Percentiles rank a stretch among this genome's conserved stretches.
Conservation (phyloP, 2,888 invertebrate genomes). For the Sarcophaga caerulescens region DNA sequence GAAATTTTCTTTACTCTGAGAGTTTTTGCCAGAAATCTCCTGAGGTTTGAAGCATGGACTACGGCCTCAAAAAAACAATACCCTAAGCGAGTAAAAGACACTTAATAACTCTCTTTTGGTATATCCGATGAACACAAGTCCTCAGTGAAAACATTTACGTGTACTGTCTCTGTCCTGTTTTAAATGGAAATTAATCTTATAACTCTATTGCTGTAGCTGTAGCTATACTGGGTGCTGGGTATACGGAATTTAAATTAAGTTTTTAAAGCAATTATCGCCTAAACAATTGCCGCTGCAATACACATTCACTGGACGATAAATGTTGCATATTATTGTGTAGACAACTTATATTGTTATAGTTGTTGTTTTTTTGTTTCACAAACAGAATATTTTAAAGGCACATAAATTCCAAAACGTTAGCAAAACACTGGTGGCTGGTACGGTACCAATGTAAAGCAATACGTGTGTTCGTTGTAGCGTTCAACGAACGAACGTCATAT, state of each 20-base stretch:
- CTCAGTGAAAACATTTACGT: conserved; percentile 12
- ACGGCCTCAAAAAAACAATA: no score
- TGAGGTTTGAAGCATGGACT: no score
- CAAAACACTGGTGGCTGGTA: background rate
- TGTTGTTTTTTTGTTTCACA: background rate
- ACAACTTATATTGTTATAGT: background rate
- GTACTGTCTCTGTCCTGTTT: background rate
- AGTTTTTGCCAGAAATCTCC: no score
- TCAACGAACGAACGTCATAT: no score
- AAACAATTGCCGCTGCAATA: conserved; percentile 53
- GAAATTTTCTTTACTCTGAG: no score
- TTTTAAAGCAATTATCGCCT: conserved; percentile 66
- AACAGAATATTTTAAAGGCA: background rate
- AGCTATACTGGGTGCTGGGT: no score
- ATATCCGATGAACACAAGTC: no score
- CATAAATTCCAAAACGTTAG: background rate
- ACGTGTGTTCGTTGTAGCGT: background rate
- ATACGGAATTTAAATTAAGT: conserved; percentile 54
- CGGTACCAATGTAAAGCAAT: background rate
- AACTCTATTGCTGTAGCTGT: conserved; percentile 17
- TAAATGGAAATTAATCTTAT: conserved; percentile 43
- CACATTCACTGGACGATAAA: conserved; percentile 15
- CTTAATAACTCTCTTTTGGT: no score
- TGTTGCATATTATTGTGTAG: conserved; percentile 6
- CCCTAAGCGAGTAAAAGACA: no score